Base-by-base conservation (phyloP, 1,140 invertebrate species). In the Drosophila pruinosa region DNA sequence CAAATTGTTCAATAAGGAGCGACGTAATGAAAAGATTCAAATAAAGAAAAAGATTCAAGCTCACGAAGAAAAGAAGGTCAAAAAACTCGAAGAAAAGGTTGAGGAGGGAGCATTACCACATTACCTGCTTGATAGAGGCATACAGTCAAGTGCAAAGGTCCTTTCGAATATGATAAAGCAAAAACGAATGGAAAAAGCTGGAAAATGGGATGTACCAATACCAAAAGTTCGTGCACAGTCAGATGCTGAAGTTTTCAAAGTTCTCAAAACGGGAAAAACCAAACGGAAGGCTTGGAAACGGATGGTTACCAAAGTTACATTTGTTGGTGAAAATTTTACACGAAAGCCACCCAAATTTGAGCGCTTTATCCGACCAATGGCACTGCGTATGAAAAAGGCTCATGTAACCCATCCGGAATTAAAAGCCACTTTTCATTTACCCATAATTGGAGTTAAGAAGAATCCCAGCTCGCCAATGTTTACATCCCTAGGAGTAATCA, bases 141-240 rank as follows among this genome's bases (percentile, higher is more conserved):
- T 97, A n/a, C 97, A 99, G 75, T 96, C 95, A 2, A 93, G 96
- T 47, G 97, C 98, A 2, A 99, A 99, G 93, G 96, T 99, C 14
- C 92, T 99, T 0, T 99, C 98, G 0, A 99, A 99, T 91, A 99
- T 99, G 96, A 99, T 99, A 61, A 99, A 99, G 93, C 98, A 99
- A 92, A 99, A 99, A 92, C 94, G 99, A 1, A 99, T 99, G 92
- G 99, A 99, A 92, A 99, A 99, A 91, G 98, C 98, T 59, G 99
- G 98, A 0, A 99, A 99, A 94, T 99, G 98, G 98, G 97, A 99
- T 89, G 99, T 99, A 0, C 99, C 99, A 0, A 96, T 99, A 85
- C 99, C 99, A 0, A 99, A 99, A 95, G 98, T 99, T 0, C 94
- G 95, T 89, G 98, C 98, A 1, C 97, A 99, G 78, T 97, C 97